Base-by-base conservation (phyloP, 64 coral and sea anemone genomes). In the Montipora sp. region DNA sequence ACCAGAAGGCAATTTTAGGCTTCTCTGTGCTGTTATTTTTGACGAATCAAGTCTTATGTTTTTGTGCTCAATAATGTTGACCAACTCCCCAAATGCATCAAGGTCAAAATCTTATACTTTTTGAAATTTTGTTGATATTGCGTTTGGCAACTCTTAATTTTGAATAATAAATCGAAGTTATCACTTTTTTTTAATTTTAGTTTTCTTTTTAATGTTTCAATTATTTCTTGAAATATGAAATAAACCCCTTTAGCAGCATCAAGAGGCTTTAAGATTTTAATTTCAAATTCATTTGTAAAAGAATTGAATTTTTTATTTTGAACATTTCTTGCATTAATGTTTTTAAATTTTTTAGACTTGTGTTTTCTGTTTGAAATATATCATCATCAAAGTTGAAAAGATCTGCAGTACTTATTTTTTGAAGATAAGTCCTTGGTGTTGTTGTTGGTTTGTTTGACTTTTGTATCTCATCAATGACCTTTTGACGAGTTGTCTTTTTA, bases 251-350 rank as follows among this genome's bases (percentile, higher is more conserved):
- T 88, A 36, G 76, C 72, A 47, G 77, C 74, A 63, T 77, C 19
- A 77, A 89, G 78, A 44, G 53, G 87, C 53, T 77, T 89, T 77
- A 89, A 89, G 48, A 77, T 88, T 59, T 88, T 77, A 60, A 89
- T 61, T 78, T 78, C 5, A 60, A 61, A 89, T 89, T 87, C 83
- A 50, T 87, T 87, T 87, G 83, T 73, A 85, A 16, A 85, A 85
- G 82, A 85, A 85, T 85, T 85, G 82, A 85, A 85, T 85, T 85
- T 68, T 55, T 55, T 55, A 55, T 85, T 85, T 85, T 85, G 82
- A 5, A 36, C 9, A 85, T 44, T 85, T 18, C 3, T 7, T 85
- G 58, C 69, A 27, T 70, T 36, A 18, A 69, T 85, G 4, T 69
- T 85, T 85, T 85, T 55, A 36, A 36, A 36, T 36, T 36, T 36